Base-by-base conservation (phyloP, 2,113 vertebrate genomes). In the Bufo gargarizans region DNA sequence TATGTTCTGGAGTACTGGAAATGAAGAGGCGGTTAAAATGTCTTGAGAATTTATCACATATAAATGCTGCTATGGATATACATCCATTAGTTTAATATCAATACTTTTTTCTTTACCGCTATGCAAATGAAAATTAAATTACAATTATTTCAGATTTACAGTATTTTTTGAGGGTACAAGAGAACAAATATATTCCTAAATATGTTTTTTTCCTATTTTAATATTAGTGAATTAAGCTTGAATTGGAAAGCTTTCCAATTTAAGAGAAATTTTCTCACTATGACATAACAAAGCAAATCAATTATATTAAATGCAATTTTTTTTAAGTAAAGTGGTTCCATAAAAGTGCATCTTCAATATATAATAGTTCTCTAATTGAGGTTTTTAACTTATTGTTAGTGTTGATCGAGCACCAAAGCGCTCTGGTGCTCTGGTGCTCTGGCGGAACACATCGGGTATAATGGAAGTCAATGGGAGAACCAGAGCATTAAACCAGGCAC, bases 11-110 rank as follows among this genome's bases (percentile, higher is more conserved):
- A 55, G 17, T 69, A 69, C 8, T 3, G 63, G 12, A 84, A 53
- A 76, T 74, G 50, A 85, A 63, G 82, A 67, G 47, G 17, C 49
- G 47, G 49, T 84, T 84, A 84, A 84, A 74, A 74, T 20, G 83
- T 76, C 82, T 22, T 19, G 50, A 72, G 55, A 84, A 84, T 85
- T 14, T 74, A 74, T 76, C 22, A 85, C 63, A 59, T 19, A 82
- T 65, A 82, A 65, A 85, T 85, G 12, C 53, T 76, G 22, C 33
- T 59, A 59, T 85, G 12, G 22, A 43, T 85, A 56, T 76, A 85
- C 22, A 85, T 76, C n/a, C n/a, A 33, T 55, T 71, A 53, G 59
- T 53, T 82, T 45, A 81, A 58, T 43, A 45, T 43, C 56, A 59
- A 2, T 2, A 58, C 6, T 22, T 79, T 33, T 33, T 33, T 20